phyloP scores from a whole-genome alignment of 1,140 invertebrate species.

The Drosophila subobscura region DNA sequence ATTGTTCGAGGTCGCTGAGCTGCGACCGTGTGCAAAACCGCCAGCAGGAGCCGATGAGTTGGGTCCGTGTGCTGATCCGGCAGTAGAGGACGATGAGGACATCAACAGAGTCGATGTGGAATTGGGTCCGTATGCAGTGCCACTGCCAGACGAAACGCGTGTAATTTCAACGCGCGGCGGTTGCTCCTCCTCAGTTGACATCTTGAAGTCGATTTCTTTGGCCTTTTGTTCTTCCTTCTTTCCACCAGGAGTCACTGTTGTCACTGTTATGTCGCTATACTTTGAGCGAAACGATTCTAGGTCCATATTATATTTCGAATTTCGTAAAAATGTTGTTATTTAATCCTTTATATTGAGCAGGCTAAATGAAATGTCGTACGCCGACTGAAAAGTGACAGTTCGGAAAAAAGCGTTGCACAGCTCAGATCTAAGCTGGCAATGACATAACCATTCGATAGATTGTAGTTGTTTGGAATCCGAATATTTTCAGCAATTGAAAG shows the following conservation, averaged over 20 bases:
- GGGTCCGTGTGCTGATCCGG: background rate
- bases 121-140: background rate
- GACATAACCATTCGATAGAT: too few species aligned
- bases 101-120: background rate
- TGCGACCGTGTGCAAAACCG: too few species aligned
- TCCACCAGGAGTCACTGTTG: slow-evolving; percentile 34
- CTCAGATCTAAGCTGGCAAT: too few species aligned
- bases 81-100: too few species aligned
- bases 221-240: background rate
- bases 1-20: too few species aligned
- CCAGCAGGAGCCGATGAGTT: background rate
- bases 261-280: slow-evolving; percentile 69
- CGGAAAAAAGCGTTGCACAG: too few species aligned
- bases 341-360: too few species aligned
- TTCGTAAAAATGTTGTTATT: too few species aligned
- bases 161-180: slow-evolving; percentile 55
- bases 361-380: background rate
- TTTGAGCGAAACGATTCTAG: slow-evolving; percentile 65
- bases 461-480: too few species aligned
- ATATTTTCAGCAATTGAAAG: too few species aligned
- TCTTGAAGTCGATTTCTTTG: background rate
- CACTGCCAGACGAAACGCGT: slow-evolving; percentile 4
- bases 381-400: background rate
- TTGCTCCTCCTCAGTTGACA: background rate
- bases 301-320: slow-evolving; percentile 37